These are phyloP conservation scores for Nycticryphes semicollaris DNA, from an alignment of 2,113 vertebrate genomes.

Conservation along the genomic window DNA sequence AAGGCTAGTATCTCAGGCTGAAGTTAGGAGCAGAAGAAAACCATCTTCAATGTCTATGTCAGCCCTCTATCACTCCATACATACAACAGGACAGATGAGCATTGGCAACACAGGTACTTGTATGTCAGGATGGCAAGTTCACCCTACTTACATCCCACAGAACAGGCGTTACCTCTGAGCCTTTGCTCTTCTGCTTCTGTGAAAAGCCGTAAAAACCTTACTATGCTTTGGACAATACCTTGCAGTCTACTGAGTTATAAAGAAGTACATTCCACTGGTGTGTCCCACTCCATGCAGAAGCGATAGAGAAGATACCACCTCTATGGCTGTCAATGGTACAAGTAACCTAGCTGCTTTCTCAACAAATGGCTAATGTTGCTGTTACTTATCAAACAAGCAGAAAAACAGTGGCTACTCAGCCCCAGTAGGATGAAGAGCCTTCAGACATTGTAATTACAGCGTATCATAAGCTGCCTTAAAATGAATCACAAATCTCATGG, in stretches of 20 bases:
- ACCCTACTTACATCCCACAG: background rate
- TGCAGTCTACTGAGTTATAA: background rate
- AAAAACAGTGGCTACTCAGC: background rate
- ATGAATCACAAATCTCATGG: background rate
- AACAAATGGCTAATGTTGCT: background rate
- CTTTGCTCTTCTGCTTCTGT: background rate
- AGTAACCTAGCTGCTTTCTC: background rate
- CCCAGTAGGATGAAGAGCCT: background rate
- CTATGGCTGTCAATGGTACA: background rate
- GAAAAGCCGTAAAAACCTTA: background rate
- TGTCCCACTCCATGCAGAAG: background rate
- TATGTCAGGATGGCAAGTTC: background rate
- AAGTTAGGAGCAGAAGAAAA: background rate
- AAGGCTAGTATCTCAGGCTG: background rate
- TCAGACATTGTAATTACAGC: background rate
- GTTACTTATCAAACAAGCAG: background rate
- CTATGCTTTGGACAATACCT: background rate
- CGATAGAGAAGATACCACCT: background rate
- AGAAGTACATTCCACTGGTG: background rate
- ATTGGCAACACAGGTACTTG: background rate
- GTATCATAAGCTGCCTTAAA: background rate
- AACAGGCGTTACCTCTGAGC: background rate
- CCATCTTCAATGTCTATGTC: background rate
- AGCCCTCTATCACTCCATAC: background rate
- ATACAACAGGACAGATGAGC: background rate